Evolutionary conservation across 2,113 vertebrate species (phyloP), one percentile per base, ranked within the genome.

Genomic region (Petrocephalus zakoni): DNA sequence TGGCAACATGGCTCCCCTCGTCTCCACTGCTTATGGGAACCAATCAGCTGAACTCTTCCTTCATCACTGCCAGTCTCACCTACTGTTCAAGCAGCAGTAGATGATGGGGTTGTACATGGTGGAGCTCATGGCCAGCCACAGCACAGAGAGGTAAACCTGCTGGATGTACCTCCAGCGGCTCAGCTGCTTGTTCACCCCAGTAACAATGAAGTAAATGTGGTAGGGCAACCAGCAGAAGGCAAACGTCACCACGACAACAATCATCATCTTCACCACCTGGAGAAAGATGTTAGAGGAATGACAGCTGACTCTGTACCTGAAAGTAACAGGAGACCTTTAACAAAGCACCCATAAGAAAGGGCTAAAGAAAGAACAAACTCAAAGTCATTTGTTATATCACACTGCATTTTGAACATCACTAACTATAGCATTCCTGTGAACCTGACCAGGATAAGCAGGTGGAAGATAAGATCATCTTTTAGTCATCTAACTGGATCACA

Each of bases 101-200:
- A n/a, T n/a, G n/a, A n/a, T n/a, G n/a, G n/a, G n/a, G n/a, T n/a
- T n/a, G n/a, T n/a, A n/a, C n/a, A n/a, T 96, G 88, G 96, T 97
- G 91, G 96, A 97, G 90, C 97, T 97, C 96, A 97, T 97, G 89
- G 96, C 96, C 85, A 97, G 92, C 97, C 97, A 97, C 94, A 97
- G 93, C 92, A 97, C 91, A 0, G 95, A 95, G 90, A 97, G 90
- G 91, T 97, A 97, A 61, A 97, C 91, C 92, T 97, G 97, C 93
- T 97, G 97, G 92, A 96, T 96, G 90, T 92, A 96, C 82, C 92
- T 94, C 78, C 93, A 90, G 83, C 92, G 87, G 90, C 91, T 95
- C 88, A 95, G 93, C 0, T 94, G 89, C 0, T 91, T 90, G 29
- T 93, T 93, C 89, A 97, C 92, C 75, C 95, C 94, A 53, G 95